These are phyloP conservation scores for Cherax quadricarinatus DNA, from an alignment of 1,140 invertebrate species.

Conservation along the genomic window DNA sequence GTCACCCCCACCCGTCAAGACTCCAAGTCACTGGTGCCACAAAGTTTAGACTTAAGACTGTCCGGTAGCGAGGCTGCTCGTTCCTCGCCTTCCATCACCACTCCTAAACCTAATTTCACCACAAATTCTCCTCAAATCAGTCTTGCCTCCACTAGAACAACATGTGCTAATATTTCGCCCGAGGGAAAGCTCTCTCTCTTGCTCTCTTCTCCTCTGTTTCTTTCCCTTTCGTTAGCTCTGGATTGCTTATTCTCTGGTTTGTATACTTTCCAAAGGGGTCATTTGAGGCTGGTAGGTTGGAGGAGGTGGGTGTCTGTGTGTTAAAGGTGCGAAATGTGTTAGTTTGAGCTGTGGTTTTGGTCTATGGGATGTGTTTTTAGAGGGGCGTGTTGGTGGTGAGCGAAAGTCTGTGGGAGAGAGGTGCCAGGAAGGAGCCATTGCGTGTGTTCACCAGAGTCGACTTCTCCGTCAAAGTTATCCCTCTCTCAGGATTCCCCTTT, in stretches of 20 bases:
- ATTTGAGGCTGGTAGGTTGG: too few relatives aligned
- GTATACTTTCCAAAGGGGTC: not conserved
- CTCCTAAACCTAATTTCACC: constrained; percentile 67
- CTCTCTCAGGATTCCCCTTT: constrained; percentile 41
- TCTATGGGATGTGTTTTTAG: not conserved
- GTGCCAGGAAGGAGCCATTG: constrained; percentile 26
- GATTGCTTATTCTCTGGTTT: not conserved
- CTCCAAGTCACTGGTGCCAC: too few relatives aligned
- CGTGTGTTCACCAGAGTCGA: constrained; percentile 47
- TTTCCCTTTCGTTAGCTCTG: not conserved
- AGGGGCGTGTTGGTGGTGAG: not conserved
- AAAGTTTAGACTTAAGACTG: too few relatives aligned
- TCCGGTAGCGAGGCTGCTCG: not conserved
- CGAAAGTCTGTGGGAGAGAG: not conserved
- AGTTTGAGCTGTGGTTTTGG: not conserved
- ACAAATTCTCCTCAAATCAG: constrained; percentile 69
- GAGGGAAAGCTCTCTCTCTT: constrained; percentile 22
- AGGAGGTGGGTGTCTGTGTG: too few relatives aligned
- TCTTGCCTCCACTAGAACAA: constrained; percentile 68
- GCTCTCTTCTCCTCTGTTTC: not conserved
- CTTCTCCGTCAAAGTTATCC: constrained; percentile 65
- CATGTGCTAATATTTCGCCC: constrained; percentile 67
- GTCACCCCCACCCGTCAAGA: too few relatives aligned
- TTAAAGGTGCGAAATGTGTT: too few relatives aligned
- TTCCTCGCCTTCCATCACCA: constrained; percentile 51